phyloP scores from a whole-genome alignment of 2,888 invertebrate genomes.

The Cyclophora punctaria region DNA sequence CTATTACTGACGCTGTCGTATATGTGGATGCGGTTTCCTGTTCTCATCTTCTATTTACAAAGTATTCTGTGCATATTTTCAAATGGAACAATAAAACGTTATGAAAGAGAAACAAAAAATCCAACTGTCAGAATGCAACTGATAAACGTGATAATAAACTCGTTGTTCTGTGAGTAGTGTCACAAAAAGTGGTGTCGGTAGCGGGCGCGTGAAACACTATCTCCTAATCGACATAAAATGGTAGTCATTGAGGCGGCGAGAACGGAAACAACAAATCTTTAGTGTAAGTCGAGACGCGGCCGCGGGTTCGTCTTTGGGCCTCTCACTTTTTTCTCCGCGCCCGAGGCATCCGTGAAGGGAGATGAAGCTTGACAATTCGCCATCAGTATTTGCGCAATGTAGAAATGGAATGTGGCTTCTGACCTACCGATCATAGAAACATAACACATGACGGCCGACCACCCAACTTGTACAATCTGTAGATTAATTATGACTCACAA shows the following conservation, averaged over 20 bases:
- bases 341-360: conserved; percentile 25
- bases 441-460: conserved; percentile 51
- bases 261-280: conserved; percentile 72
- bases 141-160: conserved; percentile 58
- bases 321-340: conserved; percentile 57
- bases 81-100: conserved; percentile 14
- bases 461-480: conserved; percentile 50
- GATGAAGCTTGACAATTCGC: conserved; percentile 53
- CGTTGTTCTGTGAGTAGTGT: conserved; percentile 64
- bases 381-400: conserved; percentile 43
- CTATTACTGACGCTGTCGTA: conserved; percentile 46
- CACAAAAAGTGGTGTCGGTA: conserved; percentile 71
- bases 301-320: conserved; percentile 45
- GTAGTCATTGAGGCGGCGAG: conserved; percentile 70
- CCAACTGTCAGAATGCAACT: conserved; percentile 38
- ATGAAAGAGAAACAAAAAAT: conserved; percentile 32
- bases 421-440: conserved; percentile 52
- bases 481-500: conserved; percentile 40
- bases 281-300: conserved; percentile 54
- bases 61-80: conserved; percentile 2
- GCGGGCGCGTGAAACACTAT: conserved; percentile 72
- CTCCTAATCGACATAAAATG: conserved; percentile 72
- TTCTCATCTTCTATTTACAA: conserved; percentile 39
- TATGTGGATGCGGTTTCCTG: conserved; percentile 58
- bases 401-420: conserved; percentile 50